Evolutionary conservation across 2,797 vertebrate genomes (phyloP), one percentile per base, ranked within the genome.

Genomic region (Macroramphosus scolopax): DNA sequence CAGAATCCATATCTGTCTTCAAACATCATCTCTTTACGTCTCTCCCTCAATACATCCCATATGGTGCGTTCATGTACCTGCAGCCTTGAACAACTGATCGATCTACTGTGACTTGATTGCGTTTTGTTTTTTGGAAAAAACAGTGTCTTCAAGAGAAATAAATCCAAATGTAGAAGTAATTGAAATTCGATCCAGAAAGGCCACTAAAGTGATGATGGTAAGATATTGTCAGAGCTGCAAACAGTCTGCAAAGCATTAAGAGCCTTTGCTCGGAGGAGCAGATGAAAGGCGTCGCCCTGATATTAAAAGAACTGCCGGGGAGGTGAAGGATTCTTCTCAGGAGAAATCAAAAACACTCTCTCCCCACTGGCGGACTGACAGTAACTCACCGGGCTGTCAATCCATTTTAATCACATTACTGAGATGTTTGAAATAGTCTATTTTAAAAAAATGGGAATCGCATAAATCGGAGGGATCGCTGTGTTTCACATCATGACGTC

Each of bases 201-300:
- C 64, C 68, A 55, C 72, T 66, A 66, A 70, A 78, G 57, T 60
- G 65, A 76, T 70, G 65, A 80, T 28, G 68, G 72, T 79, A 53
- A 81, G 80, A 81, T 76, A 76, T 72, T 62, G 68, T 71, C 56
- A 52, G 68, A 39, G 67, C 77, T 57, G 59, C 74, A 66, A 62
- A 48, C 67, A 80, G 73, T 88, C 88, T 90, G 88, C 55, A 73
- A 78, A 8, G 65, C 71, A 88, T 90, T 90, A 89, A 14, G 63
- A 56, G 57, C 39, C 49, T 40, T 2, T n/a, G 62, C 81, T 73
- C 16, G 45, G 46, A 80, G 71, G 44, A 77, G 51, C 56, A 81
- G 82, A 88, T 84, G 83, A 87, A 68, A 87, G 71, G 51, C 60
- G 22, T 62, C 63, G 68, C 68, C 28, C 57, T 72, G 24, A 29